These are phyloP conservation scores for Syngnathus rostellatus DNA, from an alignment of 2,797 vertebrate species.

Conservation along the genomic window DNA sequence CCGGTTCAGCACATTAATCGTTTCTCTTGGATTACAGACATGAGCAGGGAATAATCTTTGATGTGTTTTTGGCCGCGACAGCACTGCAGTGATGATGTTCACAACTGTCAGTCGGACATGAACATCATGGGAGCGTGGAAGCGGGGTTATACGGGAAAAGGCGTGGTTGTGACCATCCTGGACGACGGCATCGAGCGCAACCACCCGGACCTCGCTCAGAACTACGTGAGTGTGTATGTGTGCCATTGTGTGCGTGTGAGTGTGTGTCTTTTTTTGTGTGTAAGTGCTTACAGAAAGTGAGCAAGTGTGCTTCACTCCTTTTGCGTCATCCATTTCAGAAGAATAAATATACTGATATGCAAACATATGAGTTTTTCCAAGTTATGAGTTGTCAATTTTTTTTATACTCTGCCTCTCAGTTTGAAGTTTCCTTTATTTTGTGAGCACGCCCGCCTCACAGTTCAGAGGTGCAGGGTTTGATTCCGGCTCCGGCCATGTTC, in stretches of 20 bases:
- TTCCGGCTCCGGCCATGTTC: too few relatives aligned
- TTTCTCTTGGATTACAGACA: background rate
- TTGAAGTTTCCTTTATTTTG: too few relatives aligned
- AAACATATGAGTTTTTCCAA: background rate
- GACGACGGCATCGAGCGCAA: slow-evolving; percentile 96
- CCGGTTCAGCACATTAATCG: background rate
- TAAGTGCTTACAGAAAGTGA: background rate
- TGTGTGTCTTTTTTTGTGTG: background rate
- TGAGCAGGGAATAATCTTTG: background rate
- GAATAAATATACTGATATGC: background rate
- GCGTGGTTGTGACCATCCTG: slow-evolving; percentile 93
- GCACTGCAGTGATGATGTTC: slow-evolving; percentile 93
- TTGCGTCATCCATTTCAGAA: background rate
- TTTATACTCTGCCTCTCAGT: too few relatives aligned
- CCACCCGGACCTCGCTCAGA: slow-evolving; percentile 90
- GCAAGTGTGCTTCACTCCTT: background rate
- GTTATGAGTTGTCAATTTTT: too few relatives aligned
- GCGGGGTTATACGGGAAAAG: slow-evolving; percentile 94
- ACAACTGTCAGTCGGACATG: slow-evolving; percentile 98
- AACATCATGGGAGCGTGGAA: slow-evolving; percentile 99
- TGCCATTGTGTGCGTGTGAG: slow-evolving; percentile 14
- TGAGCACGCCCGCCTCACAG: too few relatives aligned
- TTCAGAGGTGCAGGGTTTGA: too few relatives aligned
- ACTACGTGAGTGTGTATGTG: slow-evolving; percentile 85
- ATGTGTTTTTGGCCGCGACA: slow-evolving; percentile 36